Evolutionary conservation across 2,113 vertebrate species (phyloP).

Genomic region (Pandion haliaetus): DNA sequence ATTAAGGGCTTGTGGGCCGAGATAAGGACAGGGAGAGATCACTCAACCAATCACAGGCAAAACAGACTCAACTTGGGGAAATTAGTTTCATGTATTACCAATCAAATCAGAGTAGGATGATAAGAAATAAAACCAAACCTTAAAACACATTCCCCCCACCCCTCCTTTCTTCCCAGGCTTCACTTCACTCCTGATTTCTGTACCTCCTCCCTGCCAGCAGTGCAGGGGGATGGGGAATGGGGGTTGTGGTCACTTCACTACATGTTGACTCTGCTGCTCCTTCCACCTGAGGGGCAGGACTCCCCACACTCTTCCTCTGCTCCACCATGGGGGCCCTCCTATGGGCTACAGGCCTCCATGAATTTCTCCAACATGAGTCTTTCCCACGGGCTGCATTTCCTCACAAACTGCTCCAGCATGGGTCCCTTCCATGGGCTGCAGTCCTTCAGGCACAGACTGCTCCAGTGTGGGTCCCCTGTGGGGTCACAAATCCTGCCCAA

Average conservation of each 20-base stretch:
- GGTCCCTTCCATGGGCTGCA: background rate
- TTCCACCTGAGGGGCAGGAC: background rate
- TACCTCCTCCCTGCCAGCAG: background rate
- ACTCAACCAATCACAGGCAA: background rate
- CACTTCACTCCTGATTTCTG: background rate
- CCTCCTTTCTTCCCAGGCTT: background rate
- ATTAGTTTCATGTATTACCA: background rate
- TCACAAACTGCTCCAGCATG: background rate
- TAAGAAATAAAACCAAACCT: background rate
- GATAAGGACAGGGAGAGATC: background rate
- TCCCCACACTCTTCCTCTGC: background rate
- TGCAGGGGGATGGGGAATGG: no score
- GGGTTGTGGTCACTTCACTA: background rate
- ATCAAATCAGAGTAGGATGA: background rate
- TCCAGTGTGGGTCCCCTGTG: background rate
- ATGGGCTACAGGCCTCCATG: background rate
- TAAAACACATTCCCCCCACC: background rate
- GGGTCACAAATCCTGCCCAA: no score
- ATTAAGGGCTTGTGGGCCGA: background rate
- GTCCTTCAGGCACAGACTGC: background rate
- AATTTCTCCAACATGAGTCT: background rate
- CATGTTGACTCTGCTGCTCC: background rate
- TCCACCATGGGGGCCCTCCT: background rate
- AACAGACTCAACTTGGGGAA: fast-evolving
- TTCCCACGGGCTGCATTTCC: background rate